A percentile compares a stretch with the other conserved stretches of the same genome.
Evolutionary conservation across 2,113 vertebrate genomes (phyloP).

Genomic region (Microcebus tavaratra): DNA sequence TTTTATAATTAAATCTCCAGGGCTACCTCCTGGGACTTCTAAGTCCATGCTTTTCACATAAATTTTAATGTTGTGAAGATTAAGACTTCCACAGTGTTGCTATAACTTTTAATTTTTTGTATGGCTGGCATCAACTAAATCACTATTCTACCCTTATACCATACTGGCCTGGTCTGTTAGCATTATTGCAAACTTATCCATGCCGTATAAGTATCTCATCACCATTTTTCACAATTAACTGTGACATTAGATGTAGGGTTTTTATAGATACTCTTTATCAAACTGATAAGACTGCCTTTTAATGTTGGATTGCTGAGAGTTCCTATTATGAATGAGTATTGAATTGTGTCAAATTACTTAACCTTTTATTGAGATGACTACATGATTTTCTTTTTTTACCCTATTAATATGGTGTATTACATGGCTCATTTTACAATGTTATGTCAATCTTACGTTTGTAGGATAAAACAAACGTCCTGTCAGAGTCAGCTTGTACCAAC

Average conservation of each 20-base stretch:
- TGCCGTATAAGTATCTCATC: background rate
- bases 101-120: background rate
- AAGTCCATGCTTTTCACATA: background rate
- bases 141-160: background rate
- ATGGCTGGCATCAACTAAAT: no score
- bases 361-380: background rate
- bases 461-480: background rate
- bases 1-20: background rate
- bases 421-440: background rate
- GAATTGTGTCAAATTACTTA: background rate
- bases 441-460: background rate
- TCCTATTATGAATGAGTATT: background rate
- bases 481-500: background rate
- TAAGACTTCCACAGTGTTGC: background rate
- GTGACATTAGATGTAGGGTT: no score
- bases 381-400: background rate
- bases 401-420: background rate
- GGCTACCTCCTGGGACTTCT: background rate
- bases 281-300: background rate
- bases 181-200: background rate
- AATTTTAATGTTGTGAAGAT: background rate
- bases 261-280: background rate
- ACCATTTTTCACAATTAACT: background rate
- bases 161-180: background rate
- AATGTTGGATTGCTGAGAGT: background rate